Evolutionary conservation across 2,888 invertebrate genomes (phyloP), one percentile per base, ranked within the genome.

Genomic region (Philaethria dido): DNA sequence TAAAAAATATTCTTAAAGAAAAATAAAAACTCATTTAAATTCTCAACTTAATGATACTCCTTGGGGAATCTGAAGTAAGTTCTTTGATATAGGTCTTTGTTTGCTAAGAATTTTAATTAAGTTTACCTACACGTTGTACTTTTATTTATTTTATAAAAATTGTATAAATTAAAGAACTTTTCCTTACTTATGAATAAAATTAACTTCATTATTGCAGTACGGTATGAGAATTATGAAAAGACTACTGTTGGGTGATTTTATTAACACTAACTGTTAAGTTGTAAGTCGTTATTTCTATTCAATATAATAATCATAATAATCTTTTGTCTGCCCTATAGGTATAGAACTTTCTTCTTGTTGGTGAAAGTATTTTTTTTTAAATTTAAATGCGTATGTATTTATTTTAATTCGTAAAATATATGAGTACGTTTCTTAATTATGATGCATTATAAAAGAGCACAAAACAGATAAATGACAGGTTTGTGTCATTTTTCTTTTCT

Each of bases 21-120:
- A 57, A 42, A 57, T 42, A 57, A 42, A 57, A 57, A 57, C 57
- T 42, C 57, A 57, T 57, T 57, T 57, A 57, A 57, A 57, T 57
- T 57, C 57, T 57, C 11, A 57, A 22, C 39, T 39, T 57, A 57
- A 57, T 57, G 22, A 57, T 39, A 42, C 22, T 57, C 22, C 57
- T 22, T 42, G 42, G 22, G 22, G 39, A 57, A 57, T 42, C 57
- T 57, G 22, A 42, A 22, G 57, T 57, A 25, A 57, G 42, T 57
- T 57, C 22, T 57, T 55, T 57, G 39, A 57, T 57, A 42, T 57
- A 42, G 42, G 57, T 57, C 42, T 57, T 42, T 57, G 57, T 57
- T 57, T 57, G 57, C 42, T 57, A 57, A 57, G 42, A 57, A 57
- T 57, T 57, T 57, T 57, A 57, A 57, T 57, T 57, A 42, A 42